Evolutionary conservation across 2,113 vertebrate species (phyloP).

Genomic region (Phalacrocorax brasilianus): DNA sequence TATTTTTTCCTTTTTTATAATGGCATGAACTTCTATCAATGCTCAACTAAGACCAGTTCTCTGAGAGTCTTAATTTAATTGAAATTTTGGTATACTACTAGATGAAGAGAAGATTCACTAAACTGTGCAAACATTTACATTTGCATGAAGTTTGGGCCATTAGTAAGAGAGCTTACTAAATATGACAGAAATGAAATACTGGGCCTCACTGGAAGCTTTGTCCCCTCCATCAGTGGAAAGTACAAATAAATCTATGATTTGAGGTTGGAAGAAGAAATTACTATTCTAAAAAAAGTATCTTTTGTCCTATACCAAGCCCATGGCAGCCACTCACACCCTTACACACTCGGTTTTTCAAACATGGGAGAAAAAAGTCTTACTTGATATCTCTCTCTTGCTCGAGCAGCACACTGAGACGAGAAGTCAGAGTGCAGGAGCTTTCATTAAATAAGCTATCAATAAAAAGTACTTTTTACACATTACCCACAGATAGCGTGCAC

Average conservation of each 20-base stretch:
- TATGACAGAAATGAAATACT: not conserved
- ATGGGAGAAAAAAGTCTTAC: not conserved
- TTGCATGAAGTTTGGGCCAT: not conserved
- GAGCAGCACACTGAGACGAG: not conserved
- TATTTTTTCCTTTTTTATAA: not conserved
- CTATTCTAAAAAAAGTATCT: not conserved
- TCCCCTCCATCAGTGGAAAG: not conserved
- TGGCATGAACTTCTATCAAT: not conserved
- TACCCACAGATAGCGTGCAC: not conserved
- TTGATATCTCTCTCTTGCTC: not conserved
- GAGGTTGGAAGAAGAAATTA: not conserved
- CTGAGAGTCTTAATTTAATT: not conserved
- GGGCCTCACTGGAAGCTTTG: not conserved
- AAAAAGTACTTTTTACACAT: not conserved
- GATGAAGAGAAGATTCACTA: not conserved
- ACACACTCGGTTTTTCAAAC: not conserved
- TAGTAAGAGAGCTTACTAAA: not conserved
- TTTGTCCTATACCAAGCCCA: not conserved
- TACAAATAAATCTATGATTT: not conserved
- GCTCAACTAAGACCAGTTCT: not conserved
- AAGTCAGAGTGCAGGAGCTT: not conserved
- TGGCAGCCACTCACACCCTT: not conserved
- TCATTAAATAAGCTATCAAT: not conserved
- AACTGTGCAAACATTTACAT: not conserved
- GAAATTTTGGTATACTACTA: not conserved